phyloP scores from a whole-genome alignment of 2,113 vertebrate genomes.

The Callionymus lyra region DNA sequence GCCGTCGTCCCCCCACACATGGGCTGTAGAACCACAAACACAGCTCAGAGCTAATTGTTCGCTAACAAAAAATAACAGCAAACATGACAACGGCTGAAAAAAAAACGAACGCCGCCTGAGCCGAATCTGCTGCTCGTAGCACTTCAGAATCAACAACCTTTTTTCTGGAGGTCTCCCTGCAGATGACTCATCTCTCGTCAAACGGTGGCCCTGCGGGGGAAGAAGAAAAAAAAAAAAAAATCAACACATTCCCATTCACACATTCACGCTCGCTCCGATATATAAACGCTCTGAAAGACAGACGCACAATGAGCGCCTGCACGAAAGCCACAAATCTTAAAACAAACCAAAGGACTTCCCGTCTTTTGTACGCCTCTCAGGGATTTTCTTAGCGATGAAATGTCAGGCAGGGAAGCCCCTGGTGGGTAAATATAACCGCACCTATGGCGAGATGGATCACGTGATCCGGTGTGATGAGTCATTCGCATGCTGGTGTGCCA shows the following conservation, averaged over 20 bases:
- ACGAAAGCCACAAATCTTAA: constrained; percentile 4
- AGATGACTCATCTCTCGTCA: constrained; percentile 77
- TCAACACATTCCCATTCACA: constrained; percentile 58
- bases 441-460: constrained; percentile 31
- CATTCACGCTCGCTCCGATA: constrained; percentile 14
- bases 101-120: too few relatives aligned
- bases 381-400: constrained; percentile 31
- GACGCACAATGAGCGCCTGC: constrained; percentile 4
- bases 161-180: constrained; percentile 56
- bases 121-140: background rate
- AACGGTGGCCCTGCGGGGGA: constrained; percentile 59
- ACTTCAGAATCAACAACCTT: constrained; percentile 56
- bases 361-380: constrained; percentile 32
- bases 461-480: constrained; percentile 52
- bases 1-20: constrained; percentile 9
- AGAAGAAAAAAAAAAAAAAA: too few relatives aligned
- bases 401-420: constrained; percentile 37
- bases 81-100: too few relatives aligned
- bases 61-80: too few relatives aligned
- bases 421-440: background rate
- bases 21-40: constrained; percentile 35
- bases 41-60: constrained; percentile 5
- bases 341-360: constrained; percentile 33
- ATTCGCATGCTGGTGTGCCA: constrained; percentile 40
- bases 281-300: too few relatives aligned